Conservation (phyloP, 1,140 invertebrate species). For the Apolygus lucorum region DNA sequence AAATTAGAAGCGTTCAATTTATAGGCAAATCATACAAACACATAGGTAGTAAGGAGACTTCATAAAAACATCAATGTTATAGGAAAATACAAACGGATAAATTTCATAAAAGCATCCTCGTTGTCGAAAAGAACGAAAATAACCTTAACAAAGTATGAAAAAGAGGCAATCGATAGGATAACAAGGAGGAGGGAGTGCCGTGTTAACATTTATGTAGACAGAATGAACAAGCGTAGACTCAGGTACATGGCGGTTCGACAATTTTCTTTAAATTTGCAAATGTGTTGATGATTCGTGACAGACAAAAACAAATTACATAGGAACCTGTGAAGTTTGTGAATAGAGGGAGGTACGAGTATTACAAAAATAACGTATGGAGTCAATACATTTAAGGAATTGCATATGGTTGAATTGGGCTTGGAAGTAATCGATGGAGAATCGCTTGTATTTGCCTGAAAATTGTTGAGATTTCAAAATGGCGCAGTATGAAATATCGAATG, state of each 20-base stretch:
- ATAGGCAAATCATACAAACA: not conserved
- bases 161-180: not conserved
- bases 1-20: not conserved
- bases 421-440: too few species aligned
- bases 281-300: not conserved
- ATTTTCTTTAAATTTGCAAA: not conserved
- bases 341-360: too few species aligned
- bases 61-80: not conserved
- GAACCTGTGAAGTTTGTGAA: too few species aligned
- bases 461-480: too few species aligned
- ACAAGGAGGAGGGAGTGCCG: not conserved
- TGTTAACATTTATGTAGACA: not conserved
- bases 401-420: too few species aligned
- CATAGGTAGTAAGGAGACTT: not conserved
- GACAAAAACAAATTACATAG: too few species aligned
- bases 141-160: not conserved
- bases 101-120: not conserved
- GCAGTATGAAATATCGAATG: too few species aligned
- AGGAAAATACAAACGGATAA: not conserved
- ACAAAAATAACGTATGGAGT: too few species aligned
- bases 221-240: too few species aligned
- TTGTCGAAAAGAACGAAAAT: not conserved
- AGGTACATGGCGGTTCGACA: not conserved
- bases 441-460: too few species aligned
- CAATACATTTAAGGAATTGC: too few species aligned